Evolutionary conservation across 1,140 invertebrate genomes (phyloP), one percentile per base, ranked within the genome.

Genomic region (Nephila pilipes): DNA sequence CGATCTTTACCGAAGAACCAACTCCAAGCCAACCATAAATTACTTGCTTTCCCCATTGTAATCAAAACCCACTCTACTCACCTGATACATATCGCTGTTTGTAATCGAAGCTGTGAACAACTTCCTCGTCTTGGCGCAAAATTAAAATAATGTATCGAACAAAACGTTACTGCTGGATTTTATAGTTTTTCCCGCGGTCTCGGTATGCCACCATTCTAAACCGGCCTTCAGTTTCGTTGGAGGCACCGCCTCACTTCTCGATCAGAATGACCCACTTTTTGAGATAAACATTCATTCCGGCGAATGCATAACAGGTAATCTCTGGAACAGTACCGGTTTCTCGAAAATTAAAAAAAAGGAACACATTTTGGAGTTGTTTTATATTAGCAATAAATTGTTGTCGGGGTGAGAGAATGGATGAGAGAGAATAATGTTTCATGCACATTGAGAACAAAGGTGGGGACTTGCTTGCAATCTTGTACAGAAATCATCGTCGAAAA

Each of bases 161-260:
- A 58, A 18, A 25, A 36, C 29, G 29, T 25, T 20, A 55, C 22
- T 29, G 46, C 22, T 14, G 12, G 85, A 32, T 38, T 87, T 87
- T 87, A 87, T 87, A 87, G 85, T 65, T 87, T 87, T 87, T 32
- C 58, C 29, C 36, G 18, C 22, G n/a, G 22, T 32, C 69, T 65
- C 85, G 85, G 85, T 69, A 69, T 87, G 85, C 85, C 36, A 87
- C 57, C 32, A n/a, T 65, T 87, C 18, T 4, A 65, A 65, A 65
- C 85, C 22, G 85, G 85, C 85, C 85, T 87, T 69, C 60, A 29
- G 8, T 20, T 63, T 63, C 10, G 32, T n/a, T 25, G 38, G 20
- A 58, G 85, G 85, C 85, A 87, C 85, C 85, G 60, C 85, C 85
- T 87, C 22, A 36, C 18, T 57, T 87, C n/a, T n/a, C 85, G 32